Base-by-base conservation (phyloP, 1,140 invertebrate genomes). In the Drosophila nikananu region DNA sequence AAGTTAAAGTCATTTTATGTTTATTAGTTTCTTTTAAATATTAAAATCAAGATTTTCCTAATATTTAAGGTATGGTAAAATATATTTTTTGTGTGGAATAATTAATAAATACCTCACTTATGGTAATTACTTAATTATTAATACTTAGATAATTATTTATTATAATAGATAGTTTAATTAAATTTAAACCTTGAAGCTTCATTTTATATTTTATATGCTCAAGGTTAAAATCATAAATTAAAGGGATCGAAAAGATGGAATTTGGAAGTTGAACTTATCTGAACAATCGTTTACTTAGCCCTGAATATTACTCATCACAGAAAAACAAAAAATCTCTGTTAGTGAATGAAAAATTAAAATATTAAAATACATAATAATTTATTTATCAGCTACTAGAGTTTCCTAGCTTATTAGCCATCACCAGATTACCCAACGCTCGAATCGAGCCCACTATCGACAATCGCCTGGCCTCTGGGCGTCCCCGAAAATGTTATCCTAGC, bases 401-500 rank as follows among this genome's bases (percentile, higher is more conserved):
- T 39, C 35, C 32, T 55, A 17, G 35, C 55, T 58, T 13, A n/a
- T 25, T n/a, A 58, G 6, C 7, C 7, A 15, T 19, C 17, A 1
- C 21, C 17, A 32, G 32, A 67, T 71, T 71, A 30, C 49, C 39
- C 39, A 71, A 48, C 39, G 19, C 23, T 3, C 51, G 0, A 17
- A 66, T 39, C 30, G 30, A 66, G n/a, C 39, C 59, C 54, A 49
- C 71, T 60, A 66, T 49, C 57, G 54, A 44, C 62, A 77, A 62
- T 61, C 49, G 49, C 15, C 32, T 41, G 49, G 46, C 65, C 83
- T 60, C 52, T 37, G 68, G 83, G 65, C 81, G 64, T 55, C 58
- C 41, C 46, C 58, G 19, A 71, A 60, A 72, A 62, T 64, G 52
- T 61, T 76, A 84, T 80, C 74, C 78, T 62, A 59, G 51, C 51